Base-by-base conservation (phyloP, 2,797 vertebrate species). In the Halcyon smyrnensis region DNA sequence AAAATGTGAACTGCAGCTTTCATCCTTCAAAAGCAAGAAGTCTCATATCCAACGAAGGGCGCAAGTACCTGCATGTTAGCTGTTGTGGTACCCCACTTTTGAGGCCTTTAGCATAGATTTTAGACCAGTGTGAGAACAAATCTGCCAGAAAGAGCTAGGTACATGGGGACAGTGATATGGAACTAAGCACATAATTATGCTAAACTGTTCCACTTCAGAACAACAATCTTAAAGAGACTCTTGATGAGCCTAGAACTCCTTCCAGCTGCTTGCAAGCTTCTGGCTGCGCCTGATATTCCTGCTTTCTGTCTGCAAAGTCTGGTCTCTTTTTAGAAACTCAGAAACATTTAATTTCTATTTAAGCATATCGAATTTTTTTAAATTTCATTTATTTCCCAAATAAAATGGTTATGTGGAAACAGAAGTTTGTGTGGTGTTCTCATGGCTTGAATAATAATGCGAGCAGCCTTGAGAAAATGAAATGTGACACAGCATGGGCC, bases 341-440 rank as follows among this genome's bases (percentile, higher is more conserved):
- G 37, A 1, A 51, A 2, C 3, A 54, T 63, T 62, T 87, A 37
- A 63, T 63, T 90, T 95, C 90, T 76, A 70, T 76, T 78, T 70
- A 43, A 82, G n/a, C 18, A 67, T 73, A 87, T 85, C 74, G 12
- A 69, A 76, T 95, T 92, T 32, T 45, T 79, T 81, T 87, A 56
- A 51, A 71, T 81, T 68, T 82, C 84, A 57, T 89, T 92, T 89
- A 23, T 90, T 94, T 70, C 48, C 75, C n/a, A 59, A 50, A 60
- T 67, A 51, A 87, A 91, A 83, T 21, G 18, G 45, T 78, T 70
- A n/a, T 41, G 43, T 79, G 91, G 85, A 91, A 95, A 56, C 43
- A 84, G 65, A 50, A 90, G 28, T 84, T 65, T 12, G 4, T 50
- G 59, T 64, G 56, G 45, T 70, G 43, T 75, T 84, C 70, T 79